Percentiles rank a stretch among this genome's conserved stretches.
Evolutionary conservation across 2,888 invertebrate genomes (phyloP).

Genomic region (Tenodera sinensis): DNA sequence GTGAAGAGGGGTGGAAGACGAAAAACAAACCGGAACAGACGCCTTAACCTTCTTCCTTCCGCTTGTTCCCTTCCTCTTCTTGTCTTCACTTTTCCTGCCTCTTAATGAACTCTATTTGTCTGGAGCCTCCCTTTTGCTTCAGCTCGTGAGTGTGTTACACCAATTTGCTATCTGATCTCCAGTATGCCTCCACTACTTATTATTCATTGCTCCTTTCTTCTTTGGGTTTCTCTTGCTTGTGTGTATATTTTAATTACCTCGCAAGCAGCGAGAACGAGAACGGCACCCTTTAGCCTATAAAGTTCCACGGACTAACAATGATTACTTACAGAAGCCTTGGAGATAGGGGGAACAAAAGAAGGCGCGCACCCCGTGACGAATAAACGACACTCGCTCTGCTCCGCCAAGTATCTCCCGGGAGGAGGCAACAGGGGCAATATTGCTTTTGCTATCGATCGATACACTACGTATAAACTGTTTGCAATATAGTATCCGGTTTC

Average conservation of each 20-base stretch:
- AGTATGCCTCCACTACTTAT: background rate
- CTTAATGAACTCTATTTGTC: conserved; percentile 17
- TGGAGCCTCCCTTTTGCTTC: background rate
- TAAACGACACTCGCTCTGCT: background rate
- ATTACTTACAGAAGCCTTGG: background rate
- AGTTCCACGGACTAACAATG: background rate
- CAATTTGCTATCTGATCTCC: conserved; percentile 17
- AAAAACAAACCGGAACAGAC: background rate
- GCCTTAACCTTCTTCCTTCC: conserved; percentile 1
- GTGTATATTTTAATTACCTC: conserved; percentile 11
- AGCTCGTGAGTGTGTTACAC: background rate
- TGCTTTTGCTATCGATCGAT: background rate
- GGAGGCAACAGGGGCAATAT: background rate
- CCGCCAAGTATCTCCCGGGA: background rate
- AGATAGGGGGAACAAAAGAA: background rate
- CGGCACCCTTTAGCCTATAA: background rate
- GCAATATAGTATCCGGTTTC: background rate
- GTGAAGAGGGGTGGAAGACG: background rate
- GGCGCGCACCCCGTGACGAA: background rate
- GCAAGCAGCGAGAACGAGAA: too few relatives aligned
- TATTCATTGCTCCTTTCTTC: conserved; percentile 13
- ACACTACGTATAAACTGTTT: background rate
- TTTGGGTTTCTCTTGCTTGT: background rate
- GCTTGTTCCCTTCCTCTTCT: background rate
- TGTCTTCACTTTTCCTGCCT: background rate